A percentile compares a stretch with the other conserved stretches of the same genome.
These are phyloP conservation scores for Steinernema hermaphroditum DNA, from an alignment of 2,888 invertebrate species.

Conservation along the genomic window DNA sequence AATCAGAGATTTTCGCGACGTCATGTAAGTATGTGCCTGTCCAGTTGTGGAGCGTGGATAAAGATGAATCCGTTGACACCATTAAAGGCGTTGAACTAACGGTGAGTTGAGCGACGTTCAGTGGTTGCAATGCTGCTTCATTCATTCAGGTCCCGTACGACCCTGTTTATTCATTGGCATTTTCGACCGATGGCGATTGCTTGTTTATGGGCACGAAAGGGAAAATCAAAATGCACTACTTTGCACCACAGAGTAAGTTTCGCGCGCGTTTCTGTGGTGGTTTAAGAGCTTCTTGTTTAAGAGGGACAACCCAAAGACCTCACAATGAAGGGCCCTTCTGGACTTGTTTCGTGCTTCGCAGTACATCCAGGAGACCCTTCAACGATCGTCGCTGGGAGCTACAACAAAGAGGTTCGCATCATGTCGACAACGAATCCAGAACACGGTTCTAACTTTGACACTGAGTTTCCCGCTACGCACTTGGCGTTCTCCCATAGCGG, in stretches of 20 bases:
- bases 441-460: background rate
- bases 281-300: no score
- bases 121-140: background rate
- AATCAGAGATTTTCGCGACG: background rate
- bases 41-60: background rate
- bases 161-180: background rate
- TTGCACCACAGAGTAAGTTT: no score
- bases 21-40: background rate
- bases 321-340: no score
- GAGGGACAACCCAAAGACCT: no score
- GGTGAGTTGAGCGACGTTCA: background rate
- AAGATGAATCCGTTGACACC: background rate
- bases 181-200: background rate
- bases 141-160: background rate
- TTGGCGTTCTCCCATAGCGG: background rate
- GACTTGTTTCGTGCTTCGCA: background rate
- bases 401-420: background rate
- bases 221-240: background rate
- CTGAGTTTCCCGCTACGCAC: background rate
- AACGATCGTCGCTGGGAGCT: background rate
- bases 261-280: no score
- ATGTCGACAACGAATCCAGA: background rate
- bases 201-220: background rate
- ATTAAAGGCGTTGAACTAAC: background rate
- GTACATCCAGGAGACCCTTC: background rate